Percentiles rank a stretch among this genome's conserved stretches.
Conservation (phyloP, 2,888 invertebrate genomes). For the Ectemnius lituratus region DNA sequence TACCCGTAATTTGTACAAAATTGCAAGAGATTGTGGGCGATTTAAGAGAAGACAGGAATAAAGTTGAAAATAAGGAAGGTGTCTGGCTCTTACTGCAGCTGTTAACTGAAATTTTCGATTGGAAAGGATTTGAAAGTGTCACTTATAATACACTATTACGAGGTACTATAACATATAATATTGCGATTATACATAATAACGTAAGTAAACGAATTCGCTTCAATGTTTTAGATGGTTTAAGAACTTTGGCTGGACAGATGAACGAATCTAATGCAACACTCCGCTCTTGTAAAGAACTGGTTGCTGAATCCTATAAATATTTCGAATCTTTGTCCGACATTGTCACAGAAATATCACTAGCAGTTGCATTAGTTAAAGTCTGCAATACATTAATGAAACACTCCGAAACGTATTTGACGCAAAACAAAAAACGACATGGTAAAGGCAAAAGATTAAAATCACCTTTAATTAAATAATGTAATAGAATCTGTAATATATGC, state of each 20-base stretch:
- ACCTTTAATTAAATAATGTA: slow-evolving; percentile 13
- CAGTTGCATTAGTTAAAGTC: slow-evolving; percentile 68
- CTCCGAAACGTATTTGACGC: slow-evolving; percentile 64
- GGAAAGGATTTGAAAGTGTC: slow-evolving; percentile 82
- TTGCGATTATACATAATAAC: slow-evolving; percentile 6
- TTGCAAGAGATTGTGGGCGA: slow-evolving; percentile 74
- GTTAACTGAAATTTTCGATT: slow-evolving; percentile 81
- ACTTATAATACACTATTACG: slow-evolving; percentile 69
- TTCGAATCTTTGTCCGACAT: slow-evolving; percentile 74
- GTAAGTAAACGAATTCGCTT: background rate
- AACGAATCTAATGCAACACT: slow-evolving; percentile 63
- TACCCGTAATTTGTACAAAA: slow-evolving; percentile 79
- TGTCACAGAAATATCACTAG: slow-evolving; percentile 73
- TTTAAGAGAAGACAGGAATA: slow-evolving; percentile 59
- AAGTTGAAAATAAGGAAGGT: slow-evolving; percentile 74
- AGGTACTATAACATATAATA: slow-evolving; percentile 57
- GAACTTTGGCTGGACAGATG: slow-evolving; percentile 68
- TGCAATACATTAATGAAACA: slow-evolving; percentile 73
- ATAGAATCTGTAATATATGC: background rate
- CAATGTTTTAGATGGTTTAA: slow-evolving; percentile 65
- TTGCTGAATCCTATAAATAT: slow-evolving; percentile 74
- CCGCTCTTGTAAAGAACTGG: slow-evolving; percentile 72
- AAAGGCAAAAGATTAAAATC: slow-evolving; percentile 11
- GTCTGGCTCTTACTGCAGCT: slow-evolving; percentile 81
- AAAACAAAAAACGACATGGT: slow-evolving; percentile 71